Percentiles rank a stretch among this genome's conserved stretches.
Evolutionary conservation across 2,888 invertebrate species (phyloP).

Genomic region (Epistrophe grossulariae): DNA sequence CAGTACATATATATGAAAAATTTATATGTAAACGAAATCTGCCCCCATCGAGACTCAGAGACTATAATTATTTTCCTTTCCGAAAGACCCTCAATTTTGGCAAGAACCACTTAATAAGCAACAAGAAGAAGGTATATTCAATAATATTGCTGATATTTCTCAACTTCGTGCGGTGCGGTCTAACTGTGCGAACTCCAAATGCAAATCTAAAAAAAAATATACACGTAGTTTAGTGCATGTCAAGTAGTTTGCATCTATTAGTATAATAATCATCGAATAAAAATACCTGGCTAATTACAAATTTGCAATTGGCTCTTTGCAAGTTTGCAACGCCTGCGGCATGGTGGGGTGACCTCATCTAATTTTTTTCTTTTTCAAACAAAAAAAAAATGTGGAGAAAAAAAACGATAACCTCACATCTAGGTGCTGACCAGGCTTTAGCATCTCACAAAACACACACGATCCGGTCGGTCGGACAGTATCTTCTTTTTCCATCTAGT

Average conservation of each 20-base stretch:
- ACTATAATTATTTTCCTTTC: slow-evolving; percentile 53
- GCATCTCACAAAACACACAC: slow-evolving; percentile 1
- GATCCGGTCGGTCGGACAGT: slow-evolving; percentile 23
- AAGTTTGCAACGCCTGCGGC: slow-evolving; percentile 42
- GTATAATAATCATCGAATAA: slow-evolving; percentile 74
- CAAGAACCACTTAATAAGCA: slow-evolving; percentile 67
- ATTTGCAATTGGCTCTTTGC: slow-evolving; percentile 59
- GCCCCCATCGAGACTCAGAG: neutral
- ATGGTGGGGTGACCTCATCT: slow-evolving; percentile 15
- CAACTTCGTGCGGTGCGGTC: slow-evolving; percentile 30
- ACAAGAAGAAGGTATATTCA: neutral
- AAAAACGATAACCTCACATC: slow-evolving; percentile 37
- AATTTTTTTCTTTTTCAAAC: slow-evolving; percentile 14
- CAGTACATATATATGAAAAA: neutral
- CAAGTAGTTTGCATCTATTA: slow-evolving; percentile 73
- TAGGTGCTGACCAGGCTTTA: neutral
- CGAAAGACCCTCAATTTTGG: slow-evolving; percentile 44
- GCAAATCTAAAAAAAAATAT: slow-evolving; percentile 59
- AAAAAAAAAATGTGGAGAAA: neutral
- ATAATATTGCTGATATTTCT: slow-evolving; percentile 16
- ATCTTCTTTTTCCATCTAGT: slow-evolving; percentile 49
- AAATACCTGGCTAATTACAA: slow-evolving; percentile 74
- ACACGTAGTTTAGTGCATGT: slow-evolving; percentile 64
- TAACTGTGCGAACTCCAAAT: slow-evolving; percentile 40
- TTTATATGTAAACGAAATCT: neutral